A percentile compares a stretch with the other conserved stretches of the same genome.
These are phyloP conservation scores for Neoscelio sp. DNA, from an alignment of 2,888 invertebrate genomes.

Conservation along the genomic window DNA sequence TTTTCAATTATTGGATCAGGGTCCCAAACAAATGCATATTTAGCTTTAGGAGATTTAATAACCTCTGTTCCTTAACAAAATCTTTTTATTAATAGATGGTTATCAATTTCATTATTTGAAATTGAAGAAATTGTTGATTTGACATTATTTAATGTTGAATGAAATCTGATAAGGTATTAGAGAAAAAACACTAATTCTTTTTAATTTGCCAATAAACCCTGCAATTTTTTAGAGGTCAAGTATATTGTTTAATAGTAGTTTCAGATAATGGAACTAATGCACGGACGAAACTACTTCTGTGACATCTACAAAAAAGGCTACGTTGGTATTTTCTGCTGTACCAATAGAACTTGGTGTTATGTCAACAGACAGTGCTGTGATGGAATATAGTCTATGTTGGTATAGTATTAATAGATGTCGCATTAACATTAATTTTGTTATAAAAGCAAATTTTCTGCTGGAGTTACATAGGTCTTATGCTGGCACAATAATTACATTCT, in stretches of 20 bases:
- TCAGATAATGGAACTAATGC: conserved; percentile 58
- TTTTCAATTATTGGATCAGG: conserved; percentile 67
- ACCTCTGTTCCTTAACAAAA: conserved; percentile 67
- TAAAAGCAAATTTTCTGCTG: too few species aligned
- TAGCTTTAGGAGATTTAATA: conserved; percentile 61
- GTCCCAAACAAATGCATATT: conserved; percentile 71
- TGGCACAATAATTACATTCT: too few species aligned
- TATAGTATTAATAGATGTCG: too few species aligned
- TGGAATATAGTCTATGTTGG: too few species aligned
- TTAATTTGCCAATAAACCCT: conserved; percentile 45
- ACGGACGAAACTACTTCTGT: too few species aligned
- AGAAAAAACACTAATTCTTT: conserved; percentile 20
- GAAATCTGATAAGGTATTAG: conserved; percentile 23
- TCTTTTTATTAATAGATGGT: conserved; percentile 53
- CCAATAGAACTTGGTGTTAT: too few species aligned
- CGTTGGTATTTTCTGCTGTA: too few species aligned
- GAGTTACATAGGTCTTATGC: too few species aligned
- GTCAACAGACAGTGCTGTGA: too few species aligned
- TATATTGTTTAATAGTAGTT: conserved; percentile 63
- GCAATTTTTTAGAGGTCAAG: conserved; percentile 42
- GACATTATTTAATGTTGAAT: conserved; percentile 14
- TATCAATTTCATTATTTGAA: conserved; percentile 35
- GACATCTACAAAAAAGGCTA: too few species aligned
- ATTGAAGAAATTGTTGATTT: conserved; percentile 35
- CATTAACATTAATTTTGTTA: too few species aligned